phyloP scores from a whole-genome alignment of 2,888 invertebrate genomes.

The Hetaerina titia region DNA sequence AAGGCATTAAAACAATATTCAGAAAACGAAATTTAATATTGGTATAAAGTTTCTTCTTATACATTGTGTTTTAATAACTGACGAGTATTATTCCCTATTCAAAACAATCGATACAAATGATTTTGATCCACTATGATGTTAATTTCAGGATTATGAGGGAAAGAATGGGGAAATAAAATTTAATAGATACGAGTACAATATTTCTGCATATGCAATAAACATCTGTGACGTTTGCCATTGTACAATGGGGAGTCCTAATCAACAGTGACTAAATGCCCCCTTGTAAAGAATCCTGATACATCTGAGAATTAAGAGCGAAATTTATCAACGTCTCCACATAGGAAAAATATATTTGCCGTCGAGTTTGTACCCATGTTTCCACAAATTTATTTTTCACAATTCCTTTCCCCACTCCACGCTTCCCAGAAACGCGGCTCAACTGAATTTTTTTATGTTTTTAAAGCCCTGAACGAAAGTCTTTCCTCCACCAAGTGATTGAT shows the following conservation, averaged over 20 bases:
- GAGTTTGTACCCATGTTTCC: neutral
- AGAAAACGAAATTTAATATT: too few relatives aligned
- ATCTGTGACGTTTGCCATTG: neutral
- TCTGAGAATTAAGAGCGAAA: neutral
- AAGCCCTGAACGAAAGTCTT: constrained; percentile 12
- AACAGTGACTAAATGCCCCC: neutral
- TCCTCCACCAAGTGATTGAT: constrained; percentile 28
- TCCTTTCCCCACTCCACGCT: neutral
- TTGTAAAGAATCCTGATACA: neutral
- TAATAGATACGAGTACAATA: neutral
- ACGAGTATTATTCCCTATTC: too few relatives aligned
- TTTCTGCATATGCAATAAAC: neutral
- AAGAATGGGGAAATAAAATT: too few relatives aligned
- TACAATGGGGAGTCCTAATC: neutral
- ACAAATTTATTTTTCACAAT: neutral
- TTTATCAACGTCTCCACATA: neutral
- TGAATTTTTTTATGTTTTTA: neutral
- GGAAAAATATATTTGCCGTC: constrained; percentile 8
- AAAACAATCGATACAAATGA: too few relatives aligned
- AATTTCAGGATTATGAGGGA: too few relatives aligned
- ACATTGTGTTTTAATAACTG: too few relatives aligned
- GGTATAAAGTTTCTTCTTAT: too few relatives aligned
- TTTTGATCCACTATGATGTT: too few relatives aligned
- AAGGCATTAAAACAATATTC: too few relatives aligned
- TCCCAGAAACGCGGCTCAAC: neutral